Evolutionary conservation across 2,113 vertebrate genomes (phyloP).

Genomic region (Callorhinus ursinus): DNA sequence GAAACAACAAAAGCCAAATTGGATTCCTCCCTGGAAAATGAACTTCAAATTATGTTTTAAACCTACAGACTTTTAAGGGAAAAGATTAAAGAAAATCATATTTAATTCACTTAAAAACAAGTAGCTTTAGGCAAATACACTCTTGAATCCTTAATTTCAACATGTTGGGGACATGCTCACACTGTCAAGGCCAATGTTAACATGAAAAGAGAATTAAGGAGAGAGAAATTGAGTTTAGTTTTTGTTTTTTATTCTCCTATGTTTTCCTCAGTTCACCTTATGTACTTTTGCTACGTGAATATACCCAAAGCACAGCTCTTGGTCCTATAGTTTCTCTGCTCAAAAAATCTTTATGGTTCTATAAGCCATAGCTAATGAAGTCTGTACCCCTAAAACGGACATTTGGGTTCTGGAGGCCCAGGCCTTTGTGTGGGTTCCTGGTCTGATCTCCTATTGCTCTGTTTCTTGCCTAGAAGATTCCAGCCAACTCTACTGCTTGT

Average conservation of each 20-base stretch:
- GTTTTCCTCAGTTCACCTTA: neutral
- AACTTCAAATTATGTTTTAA: conserved; percentile 73
- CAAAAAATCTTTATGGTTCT: neutral
- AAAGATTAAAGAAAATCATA: neutral
- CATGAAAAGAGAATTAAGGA: conserved; percentile 32
- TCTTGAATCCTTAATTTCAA: conserved; percentile 34
- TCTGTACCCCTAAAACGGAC: neutral
- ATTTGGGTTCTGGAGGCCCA: neutral
- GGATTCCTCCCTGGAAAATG: conserved; percentile 78
- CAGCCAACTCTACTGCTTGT: neutral
- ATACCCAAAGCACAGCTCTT: neutral
- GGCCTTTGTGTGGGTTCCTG: neutral
- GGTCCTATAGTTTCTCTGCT: neutral
- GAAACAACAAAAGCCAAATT: conserved; percentile 80
- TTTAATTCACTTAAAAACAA: conserved; percentile 65
- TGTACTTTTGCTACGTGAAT: neutral
- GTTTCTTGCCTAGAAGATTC: neutral
- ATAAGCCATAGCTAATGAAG: neutral
- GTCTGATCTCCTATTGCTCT: neutral
- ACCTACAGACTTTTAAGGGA: conserved; percentile 68
- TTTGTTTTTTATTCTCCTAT: neutral
- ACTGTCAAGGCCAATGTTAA: neutral
- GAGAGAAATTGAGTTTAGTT: neutral
- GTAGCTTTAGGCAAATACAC: neutral
- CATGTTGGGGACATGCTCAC: neutral